phyloP scores from a whole-genome alignment of 2,888 invertebrate genomes.

The Seladonia tumulorum region DNA sequence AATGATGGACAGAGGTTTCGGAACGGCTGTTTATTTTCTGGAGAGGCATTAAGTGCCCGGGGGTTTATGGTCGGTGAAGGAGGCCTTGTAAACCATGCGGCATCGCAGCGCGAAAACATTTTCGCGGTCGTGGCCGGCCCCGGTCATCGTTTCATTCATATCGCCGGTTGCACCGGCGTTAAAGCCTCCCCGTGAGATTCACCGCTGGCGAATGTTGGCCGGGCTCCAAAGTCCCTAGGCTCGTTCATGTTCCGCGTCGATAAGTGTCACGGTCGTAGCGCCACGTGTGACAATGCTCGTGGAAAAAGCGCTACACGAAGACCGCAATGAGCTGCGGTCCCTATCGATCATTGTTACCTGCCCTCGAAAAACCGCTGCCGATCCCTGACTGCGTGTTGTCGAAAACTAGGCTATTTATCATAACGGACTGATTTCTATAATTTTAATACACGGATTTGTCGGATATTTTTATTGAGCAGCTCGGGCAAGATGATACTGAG shows the following conservation, averaged over 20 bases:
- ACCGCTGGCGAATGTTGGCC: slow-evolving; percentile 61
- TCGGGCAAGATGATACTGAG: no score
- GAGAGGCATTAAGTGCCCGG: background rate
- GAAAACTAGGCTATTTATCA: background rate
- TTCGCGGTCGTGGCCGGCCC: slow-evolving; percentile 53
- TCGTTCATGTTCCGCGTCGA: slow-evolving; percentile 46
- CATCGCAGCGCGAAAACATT: slow-evolving; percentile 54
- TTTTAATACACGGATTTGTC: background rate
- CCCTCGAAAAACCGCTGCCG: background rate
- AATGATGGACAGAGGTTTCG: background rate
- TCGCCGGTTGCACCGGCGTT: slow-evolving; percentile 31
- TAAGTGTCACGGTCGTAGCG: slow-evolving; percentile 62
- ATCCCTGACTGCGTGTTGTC: background rate
- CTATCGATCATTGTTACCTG: background rate
- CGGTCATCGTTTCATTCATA: slow-evolving; percentile 60
- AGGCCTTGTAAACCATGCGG: slow-evolving; percentile 53
- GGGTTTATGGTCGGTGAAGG: slow-evolving; percentile 25
- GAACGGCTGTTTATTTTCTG: background rate
- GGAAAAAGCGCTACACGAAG: background rate
- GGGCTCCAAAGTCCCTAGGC: slow-evolving; percentile 49
- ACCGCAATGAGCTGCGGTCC: background rate
- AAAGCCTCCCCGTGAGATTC: slow-evolving; percentile 52
- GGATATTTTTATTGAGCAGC: background rate
- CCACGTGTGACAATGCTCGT: slow-evolving; percentile 31
- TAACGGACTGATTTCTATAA: background rate